These are phyloP conservation scores for Nymphalis io DNA, from an alignment of 1,140 invertebrate genomes.

Conservation along the genomic window DNA sequence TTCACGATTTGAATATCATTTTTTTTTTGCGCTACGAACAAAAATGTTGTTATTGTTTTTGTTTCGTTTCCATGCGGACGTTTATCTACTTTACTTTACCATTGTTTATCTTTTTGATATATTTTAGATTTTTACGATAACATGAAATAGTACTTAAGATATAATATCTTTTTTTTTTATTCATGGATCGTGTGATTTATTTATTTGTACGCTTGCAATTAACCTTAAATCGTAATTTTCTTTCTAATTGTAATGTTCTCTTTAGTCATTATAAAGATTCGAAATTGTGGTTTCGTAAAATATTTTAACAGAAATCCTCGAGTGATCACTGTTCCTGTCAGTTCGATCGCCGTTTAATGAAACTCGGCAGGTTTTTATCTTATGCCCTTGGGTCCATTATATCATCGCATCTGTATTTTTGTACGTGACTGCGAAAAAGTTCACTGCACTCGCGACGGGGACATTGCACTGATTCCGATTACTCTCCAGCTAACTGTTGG, in stretches of 20 bases:
- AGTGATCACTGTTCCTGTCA: constrained; percentile 29
- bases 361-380: constrained; percentile 53
- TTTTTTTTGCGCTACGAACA: neutral
- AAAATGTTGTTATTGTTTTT: constrained; percentile 14
- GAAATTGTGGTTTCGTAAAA: constrained; percentile 1
- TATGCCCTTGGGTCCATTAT: constrained; percentile 61
- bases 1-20: constrained; percentile 35
- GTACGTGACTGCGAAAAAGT: constrained; percentile 57
- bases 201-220: neutral
- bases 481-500: constrained; percentile 33
- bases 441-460: constrained; percentile 59
- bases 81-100: constrained; percentile 27
- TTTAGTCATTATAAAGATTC: neutral
- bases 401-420: constrained; percentile 57
- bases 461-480: constrained; percentile 51
- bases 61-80: constrained; percentile 33
- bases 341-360: constrained; percentile 37
- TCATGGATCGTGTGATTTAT: constrained; percentile 8
- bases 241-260: neutral
- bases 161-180: constrained; percentile 18
- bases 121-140: constrained; percentile 20
- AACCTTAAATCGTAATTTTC: neutral
- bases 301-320: neutral
- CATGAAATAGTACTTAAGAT: constrained; percentile 6
- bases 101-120: constrained; percentile 18